These are phyloP conservation scores for Archilochus colubris DNA, from an alignment of 2,113 vertebrate genomes.

Conservation along the genomic window DNA sequence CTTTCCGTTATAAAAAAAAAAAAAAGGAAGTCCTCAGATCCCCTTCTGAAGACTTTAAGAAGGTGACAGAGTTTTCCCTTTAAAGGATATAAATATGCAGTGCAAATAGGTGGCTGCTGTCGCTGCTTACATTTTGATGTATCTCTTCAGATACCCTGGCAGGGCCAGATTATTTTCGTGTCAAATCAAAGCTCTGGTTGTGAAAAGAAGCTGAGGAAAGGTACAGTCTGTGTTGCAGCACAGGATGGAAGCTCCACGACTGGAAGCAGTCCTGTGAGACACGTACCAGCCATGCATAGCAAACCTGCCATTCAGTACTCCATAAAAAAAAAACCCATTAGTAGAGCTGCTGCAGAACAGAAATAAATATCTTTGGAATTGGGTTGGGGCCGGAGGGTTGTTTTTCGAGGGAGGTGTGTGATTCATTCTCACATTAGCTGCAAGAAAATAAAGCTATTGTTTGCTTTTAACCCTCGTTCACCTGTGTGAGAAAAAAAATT, in stretches of 20 bases:
- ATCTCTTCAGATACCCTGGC: conserved; percentile 63
- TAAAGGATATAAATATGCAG: conserved; percentile 59
- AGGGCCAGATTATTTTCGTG: conserved; percentile 56
- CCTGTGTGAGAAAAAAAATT: neutral
- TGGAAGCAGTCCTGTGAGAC: conserved; percentile 60
- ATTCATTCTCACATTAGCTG: neutral
- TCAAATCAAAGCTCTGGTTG: conserved; percentile 63
- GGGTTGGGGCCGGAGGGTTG: neutral
- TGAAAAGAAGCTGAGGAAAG: conserved; percentile 57
- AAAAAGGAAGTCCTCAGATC: conserved; percentile 67
- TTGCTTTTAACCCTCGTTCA: neutral
- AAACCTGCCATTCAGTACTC: conserved; percentile 22
- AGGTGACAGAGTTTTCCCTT: conserved; percentile 55
- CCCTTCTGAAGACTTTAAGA: conserved; percentile 58
- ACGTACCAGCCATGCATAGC: conserved; percentile 38
- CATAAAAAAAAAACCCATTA: neutral
- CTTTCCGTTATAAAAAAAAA: neutral
- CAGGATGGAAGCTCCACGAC: conserved; percentile 48
- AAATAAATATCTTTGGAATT: neutral
- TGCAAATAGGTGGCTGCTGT: conserved; percentile 64
- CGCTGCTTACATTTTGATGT: conserved; percentile 49
- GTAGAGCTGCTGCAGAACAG: neutral
- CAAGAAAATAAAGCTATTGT: neutral
- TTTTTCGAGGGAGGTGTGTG: neutral
- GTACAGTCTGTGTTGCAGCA: conserved; percentile 50